These are phyloP conservation scores for Deroptyus accipitrinus DNA, from an alignment of 2,113 vertebrate species.

Conservation along the genomic window DNA sequence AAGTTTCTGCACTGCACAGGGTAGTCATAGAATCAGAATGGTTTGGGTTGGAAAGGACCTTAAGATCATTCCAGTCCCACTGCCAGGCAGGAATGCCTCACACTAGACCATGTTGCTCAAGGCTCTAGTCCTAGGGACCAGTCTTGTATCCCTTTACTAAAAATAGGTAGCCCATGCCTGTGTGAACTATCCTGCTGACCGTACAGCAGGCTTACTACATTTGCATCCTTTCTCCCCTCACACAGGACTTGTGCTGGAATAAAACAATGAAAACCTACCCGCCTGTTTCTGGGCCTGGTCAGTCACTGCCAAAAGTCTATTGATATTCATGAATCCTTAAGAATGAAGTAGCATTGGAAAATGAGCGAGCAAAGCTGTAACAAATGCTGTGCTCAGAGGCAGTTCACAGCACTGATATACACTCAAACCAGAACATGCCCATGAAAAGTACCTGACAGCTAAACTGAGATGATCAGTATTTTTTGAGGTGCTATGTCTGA, in stretches of 20 bases:
- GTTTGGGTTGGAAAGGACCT: not conserved
- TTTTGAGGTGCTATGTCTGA: not conserved
- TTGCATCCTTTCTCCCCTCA: not conserved
- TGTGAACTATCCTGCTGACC: not conserved
- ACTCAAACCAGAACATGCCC: not conserved
- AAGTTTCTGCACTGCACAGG: not conserved
- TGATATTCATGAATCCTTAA: not conserved
- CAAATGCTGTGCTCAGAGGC: not conserved
- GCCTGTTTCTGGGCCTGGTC: not conserved
- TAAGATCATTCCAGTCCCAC: not conserved
- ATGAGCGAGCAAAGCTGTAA: not conserved
- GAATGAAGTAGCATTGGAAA: not conserved
- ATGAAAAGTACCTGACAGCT: not conserved
- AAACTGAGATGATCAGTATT: not conserved
- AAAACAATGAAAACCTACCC: not conserved
- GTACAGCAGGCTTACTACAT: not conserved
- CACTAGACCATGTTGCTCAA: not conserved
- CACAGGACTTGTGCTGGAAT: not conserved
- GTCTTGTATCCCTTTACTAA: not conserved
- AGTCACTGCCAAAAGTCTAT: not conserved
- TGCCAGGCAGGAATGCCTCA: not conserved
- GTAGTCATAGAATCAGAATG: not conserved
- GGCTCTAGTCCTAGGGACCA: not conserved
- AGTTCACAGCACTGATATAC: not conserved
- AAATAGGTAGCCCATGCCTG: not conserved